Evolutionary conservation across 2,113 vertebrate genomes (phyloP), one percentile per base, ranked within the genome.

Genomic region (Anoplopoma fimbria): DNA sequence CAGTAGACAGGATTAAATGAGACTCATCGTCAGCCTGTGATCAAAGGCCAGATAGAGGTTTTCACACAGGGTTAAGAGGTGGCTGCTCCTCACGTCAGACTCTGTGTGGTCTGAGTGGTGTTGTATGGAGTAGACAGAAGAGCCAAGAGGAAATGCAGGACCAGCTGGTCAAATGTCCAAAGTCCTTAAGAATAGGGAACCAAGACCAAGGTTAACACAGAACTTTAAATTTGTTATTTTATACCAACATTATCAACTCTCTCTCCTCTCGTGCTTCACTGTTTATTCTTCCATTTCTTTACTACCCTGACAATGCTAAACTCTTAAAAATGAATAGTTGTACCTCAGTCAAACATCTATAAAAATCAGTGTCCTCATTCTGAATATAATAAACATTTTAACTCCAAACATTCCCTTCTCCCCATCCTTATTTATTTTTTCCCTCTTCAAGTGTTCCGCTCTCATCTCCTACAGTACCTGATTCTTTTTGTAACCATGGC

Each of bases 401-500:
- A 27, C 31, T 49, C 49, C 62, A 67, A 55, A 47, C 21, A 33
- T 21, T 69, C 60, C 1, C 13, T 70, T 25, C 38, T 45, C 8
- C 64, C 15, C 45, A 33, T 55, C 53, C 49, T 83, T 36, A 27
- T n/a, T 62, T 72, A 36, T 38, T n/a, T 12, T 8, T 15, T 19
- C 45, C n/a, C 17, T 75, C 31, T 58, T 45, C 67, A 42, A 79
- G 21, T 77, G 17, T 69, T 85, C 80, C 51, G n/a, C 65, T 81
- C 9, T 49, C n/a, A 17, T 70, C 65, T 88, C 81, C 64, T 25
- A 58, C 45, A 25, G 29, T 64, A 60, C 80, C 60, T 60, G 33
- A 81, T 79, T 89, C 60, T 75, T 82, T n/a, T 34, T 79, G 86
- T 93, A 91, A 25, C 92, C 78, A 85, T 92, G 90, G 84, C 88